Evolutionary conservation across 2,888 invertebrate genomes (phyloP).

Genomic region (Meliscaeva auricollis): DNA sequence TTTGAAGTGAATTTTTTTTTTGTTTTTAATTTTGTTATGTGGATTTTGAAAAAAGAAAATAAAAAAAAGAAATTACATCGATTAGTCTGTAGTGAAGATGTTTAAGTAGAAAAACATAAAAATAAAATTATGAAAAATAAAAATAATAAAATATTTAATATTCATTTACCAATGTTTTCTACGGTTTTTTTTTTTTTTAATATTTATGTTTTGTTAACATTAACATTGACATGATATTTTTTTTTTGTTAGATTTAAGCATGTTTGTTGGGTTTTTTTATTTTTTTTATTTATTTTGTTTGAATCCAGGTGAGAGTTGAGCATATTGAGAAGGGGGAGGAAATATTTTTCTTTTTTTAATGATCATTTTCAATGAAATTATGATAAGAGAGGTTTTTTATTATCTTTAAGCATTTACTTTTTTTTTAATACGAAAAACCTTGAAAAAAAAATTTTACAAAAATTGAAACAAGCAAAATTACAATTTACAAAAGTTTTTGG

Average conservation of each 20-base stretch:
- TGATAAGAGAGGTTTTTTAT: slow-evolving; percentile 53
- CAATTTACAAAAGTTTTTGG: slow-evolving; percentile 8
- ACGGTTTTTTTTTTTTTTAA: slow-evolving; percentile 75
- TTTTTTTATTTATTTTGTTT: slow-evolving; percentile 73
- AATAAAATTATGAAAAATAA: slow-evolving; percentile 37
- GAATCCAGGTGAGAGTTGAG: slow-evolving; percentile 76
- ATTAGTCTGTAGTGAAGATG: slow-evolving; percentile 65
- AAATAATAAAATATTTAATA: slow-evolving; percentile 49
- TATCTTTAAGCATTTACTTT: slow-evolving; percentile 33
- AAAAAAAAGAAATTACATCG: slow-evolving; percentile 74
- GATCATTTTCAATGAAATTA: slow-evolving; percentile 64
- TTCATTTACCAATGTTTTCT: slow-evolving; percentile 83
- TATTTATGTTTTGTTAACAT: slow-evolving; percentile 64
- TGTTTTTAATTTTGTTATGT: slow-evolving; percentile 38
- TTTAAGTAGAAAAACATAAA: slow-evolving; percentile 37
- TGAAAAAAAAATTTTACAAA: slow-evolving; percentile 29
- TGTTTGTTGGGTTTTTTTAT: slow-evolving; percentile 78
- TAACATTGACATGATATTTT: slow-evolving; percentile 68
- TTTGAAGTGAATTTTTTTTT: slow-evolving; percentile 50
- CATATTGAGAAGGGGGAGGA: slow-evolving; percentile 76
- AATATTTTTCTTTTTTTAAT: slow-evolving; percentile 76
- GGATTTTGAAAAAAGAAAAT: slow-evolving; percentile 65
- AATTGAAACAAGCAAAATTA: slow-evolving; percentile 66
- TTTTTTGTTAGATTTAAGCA: slow-evolving; percentile 71
- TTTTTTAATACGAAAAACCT: not conserved